Evolutionary conservation across 1,140 invertebrate genomes (phyloP).

Genomic region (Papilio glaucus): DNA sequence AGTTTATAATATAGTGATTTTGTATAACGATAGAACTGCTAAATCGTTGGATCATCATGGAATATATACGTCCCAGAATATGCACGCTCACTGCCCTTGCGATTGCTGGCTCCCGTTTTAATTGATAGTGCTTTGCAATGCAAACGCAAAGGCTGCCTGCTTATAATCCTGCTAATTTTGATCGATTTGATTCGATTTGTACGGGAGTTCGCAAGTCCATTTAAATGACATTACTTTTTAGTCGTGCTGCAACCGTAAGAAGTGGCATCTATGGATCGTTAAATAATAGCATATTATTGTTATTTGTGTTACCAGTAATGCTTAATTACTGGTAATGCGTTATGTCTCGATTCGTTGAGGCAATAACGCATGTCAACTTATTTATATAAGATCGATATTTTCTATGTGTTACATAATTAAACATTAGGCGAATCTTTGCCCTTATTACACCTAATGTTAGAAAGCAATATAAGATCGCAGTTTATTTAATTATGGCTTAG

Average conservation of each 20-base stretch:
- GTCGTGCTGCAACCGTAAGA: not conserved
- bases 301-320: slow-evolving; percentile 12
- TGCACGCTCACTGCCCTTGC: not conserved
- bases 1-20: not conserved
- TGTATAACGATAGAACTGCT: slow-evolving; percentile 11
- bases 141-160: not conserved
- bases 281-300: not conserved
- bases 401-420: slow-evolving; percentile 13
- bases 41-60: slow-evolving; percentile 3
- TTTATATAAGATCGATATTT: slow-evolving; percentile 17
- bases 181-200: not conserved
- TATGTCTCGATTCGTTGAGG: not conserved
- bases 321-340: slow-evolving; percentile 1
- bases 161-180: slow-evolving; percentile 12
- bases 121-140: not conserved
- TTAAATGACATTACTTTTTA: slow-evolving; percentile 1
- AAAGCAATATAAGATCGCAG: not conserved
- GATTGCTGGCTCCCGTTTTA: not conserved
- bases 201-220: slow-evolving; percentile 15
- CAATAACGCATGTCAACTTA: slow-evolving; percentile 10
- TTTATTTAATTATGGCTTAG: slow-evolving; percentile 5
- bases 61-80: not conserved
- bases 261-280: too few relatives aligned
- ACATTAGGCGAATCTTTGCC: slow-evolving; percentile 11
- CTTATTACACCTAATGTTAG: slow-evolving; percentile 10